These are phyloP conservation scores for Tridacna crocea DNA, from an alignment of 2,888 invertebrate genomes.

Conservation along the genomic window DNA sequence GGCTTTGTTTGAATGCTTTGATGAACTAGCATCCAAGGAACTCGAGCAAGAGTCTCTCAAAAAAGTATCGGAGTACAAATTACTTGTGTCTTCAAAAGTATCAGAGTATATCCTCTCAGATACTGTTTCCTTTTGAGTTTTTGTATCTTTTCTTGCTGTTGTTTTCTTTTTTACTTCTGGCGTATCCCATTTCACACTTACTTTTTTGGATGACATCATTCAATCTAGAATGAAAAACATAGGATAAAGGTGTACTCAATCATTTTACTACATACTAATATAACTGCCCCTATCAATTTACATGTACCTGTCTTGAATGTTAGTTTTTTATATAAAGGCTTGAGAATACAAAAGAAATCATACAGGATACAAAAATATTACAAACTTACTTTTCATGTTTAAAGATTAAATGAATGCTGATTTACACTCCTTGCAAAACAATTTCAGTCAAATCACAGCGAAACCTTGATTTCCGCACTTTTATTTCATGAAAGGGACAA, in stretches of 20 bases:
- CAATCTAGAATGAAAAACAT: neutral
- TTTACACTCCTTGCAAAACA: no score
- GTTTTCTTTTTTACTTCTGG: constrained; percentile 23
- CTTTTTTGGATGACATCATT: constrained; percentile 29
- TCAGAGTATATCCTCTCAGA: constrained; percentile 47
- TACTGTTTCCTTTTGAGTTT: constrained; percentile 12
- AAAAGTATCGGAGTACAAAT: constrained; percentile 57
- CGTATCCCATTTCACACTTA: constrained; percentile 41
- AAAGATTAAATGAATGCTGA: no score
- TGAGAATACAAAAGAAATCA: no score
- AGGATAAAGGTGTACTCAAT: neutral
- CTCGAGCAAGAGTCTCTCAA: constrained; percentile 50
- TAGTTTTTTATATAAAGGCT: no score
- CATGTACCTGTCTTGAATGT: no score
- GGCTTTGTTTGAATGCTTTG: neutral
- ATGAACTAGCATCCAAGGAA: constrained; percentile 43
- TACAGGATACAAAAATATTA: no score
- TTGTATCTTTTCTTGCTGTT: constrained; percentile 16
- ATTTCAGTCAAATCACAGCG: no score
- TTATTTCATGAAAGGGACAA: no score
- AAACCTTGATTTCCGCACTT: no score
- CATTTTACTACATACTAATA: neutral
- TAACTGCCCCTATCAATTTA: no score
- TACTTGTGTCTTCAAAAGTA: constrained; percentile 48
- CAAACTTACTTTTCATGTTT: no score